Base-by-base conservation (phyloP, 2,113 vertebrate species). In the Turdus rufiventris region DNA sequence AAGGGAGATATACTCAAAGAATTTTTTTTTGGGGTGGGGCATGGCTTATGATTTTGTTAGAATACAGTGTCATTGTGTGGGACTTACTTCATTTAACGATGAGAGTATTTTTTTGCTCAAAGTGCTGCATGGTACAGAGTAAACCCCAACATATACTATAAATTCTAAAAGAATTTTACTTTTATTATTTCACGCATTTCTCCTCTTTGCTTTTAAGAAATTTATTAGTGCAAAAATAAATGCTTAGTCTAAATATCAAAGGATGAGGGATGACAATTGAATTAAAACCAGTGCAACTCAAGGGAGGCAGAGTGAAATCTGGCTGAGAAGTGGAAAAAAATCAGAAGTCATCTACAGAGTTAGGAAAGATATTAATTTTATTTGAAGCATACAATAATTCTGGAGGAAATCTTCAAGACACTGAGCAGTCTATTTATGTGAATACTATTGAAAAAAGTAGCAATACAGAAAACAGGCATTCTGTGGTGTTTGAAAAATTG, bases 21-120 rank as follows among this genome's bases (percentile, higher is more conserved):
- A 51, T 36, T 28, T 24, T 33, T 48, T n/a, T 18, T 4, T 3
- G 2, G 5, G 5, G 5, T 3, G 4, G 9, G 8, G 2, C 5
- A 3, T 29, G 4, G 19, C 3, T 19, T 21, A 26, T 31, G 24
- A 53, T 78, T 89, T 91, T 14, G 6, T 56, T 79, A 56, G 6
- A 60, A 62, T 31, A 54, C 3, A 28, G 5, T 28, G 40, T 53
- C 5, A 48, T 31, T 42, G 17, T 10, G 14, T 42, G 19, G 12
- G 12, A 61, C 25, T 80, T 66, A 60, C 19, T 76, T 61, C 3
- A 36, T 58, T 40, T 70, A 70, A 66, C 36, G 3, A 12, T 70
- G 3, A 48, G 8, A 56, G 4, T n/a, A 62, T 60, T 51, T 34
- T 60, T 33, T 23, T 47, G 18, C 45, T 71, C 1, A 36, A 78